These are phyloP conservation scores for Drosophila prosaltans DNA, from an alignment of 1,140 invertebrate species.

Conservation along the genomic window DNA sequence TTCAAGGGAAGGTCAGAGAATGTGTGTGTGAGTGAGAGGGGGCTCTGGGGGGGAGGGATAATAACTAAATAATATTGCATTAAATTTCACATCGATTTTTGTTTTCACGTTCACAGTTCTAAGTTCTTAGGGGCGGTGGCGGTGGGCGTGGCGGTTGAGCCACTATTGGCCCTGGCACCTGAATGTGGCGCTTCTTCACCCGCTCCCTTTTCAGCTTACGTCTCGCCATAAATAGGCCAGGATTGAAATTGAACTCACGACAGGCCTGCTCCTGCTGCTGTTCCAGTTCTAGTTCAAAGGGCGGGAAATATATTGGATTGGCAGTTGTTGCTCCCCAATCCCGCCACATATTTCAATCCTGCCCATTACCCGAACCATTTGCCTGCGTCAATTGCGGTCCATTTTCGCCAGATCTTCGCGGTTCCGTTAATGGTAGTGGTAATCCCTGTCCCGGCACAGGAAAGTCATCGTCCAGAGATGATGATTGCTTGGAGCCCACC, in stretches of 20 bases:
- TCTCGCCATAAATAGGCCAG: conserved; percentile 66
- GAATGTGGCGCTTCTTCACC: conserved; percentile 57
- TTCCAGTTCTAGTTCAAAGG: conserved; percentile 61
- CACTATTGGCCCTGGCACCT: conserved; percentile 38
- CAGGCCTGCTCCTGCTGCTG: conserved; percentile 39
- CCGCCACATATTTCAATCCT: conserved; percentile 85
- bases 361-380: conserved; percentile 86
- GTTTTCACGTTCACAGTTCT: conserved; percentile 47
- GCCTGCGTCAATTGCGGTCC: conserved; percentile 84
- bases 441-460: conserved; percentile 39
- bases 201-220: conserved; percentile 74
- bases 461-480: conserved; percentile 87
- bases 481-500: conserved; percentile 86
- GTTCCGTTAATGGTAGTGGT: conserved; percentile 84
- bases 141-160: conserved; percentile 28
- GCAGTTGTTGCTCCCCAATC: conserved; percentile 73
- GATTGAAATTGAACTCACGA: conserved; percentile 74
- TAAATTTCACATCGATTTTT: conserved; percentile 45
- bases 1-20: background rate
- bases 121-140: conserved; percentile 51
- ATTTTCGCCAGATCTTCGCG: conserved; percentile 55
- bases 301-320: conserved; percentile 82
- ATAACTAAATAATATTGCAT: conserved; percentile 66
- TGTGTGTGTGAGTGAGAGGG: background rate
- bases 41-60: background rate